phyloP scores from a whole-genome alignment of 2,888 invertebrate genomes.

The Quadroppia sp. region DNA sequence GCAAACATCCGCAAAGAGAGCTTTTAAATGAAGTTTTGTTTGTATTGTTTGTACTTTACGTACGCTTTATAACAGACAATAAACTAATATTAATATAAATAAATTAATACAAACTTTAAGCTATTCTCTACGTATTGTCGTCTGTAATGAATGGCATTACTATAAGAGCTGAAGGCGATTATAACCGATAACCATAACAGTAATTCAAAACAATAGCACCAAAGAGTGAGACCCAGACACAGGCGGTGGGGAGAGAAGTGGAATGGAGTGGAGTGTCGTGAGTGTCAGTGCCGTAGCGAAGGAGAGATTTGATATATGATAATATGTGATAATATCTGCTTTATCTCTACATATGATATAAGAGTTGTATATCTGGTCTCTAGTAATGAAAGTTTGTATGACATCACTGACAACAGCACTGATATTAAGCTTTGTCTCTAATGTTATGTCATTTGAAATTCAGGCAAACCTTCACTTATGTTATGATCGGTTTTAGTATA shows the following conservation, averaged over 20 bases:
- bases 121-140: not conserved
- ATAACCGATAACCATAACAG: not conserved
- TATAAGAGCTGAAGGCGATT: not conserved
- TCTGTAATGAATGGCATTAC: not conserved
- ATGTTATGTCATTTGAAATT: constrained; percentile 12
- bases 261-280: not conserved
- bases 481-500: constrained; percentile 12
- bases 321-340: not conserved
- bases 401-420: constrained; percentile 7
- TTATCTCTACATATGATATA: not conserved
- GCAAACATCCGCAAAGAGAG: constrained; percentile 19
- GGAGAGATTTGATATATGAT: constrained; percentile 3
- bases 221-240: not conserved
- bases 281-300: not conserved
- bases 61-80: not conserved
- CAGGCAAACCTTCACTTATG: constrained; percentile 5
- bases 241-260: no score
- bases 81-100: constrained; percentile 15
- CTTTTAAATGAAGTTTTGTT: not conserved
- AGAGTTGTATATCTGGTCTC: not conserved
- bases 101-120: not conserved
- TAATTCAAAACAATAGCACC: constrained; percentile 20
- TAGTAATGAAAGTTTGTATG: not conserved
- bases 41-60: not conserved
- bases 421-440: not conserved